These are phyloP conservation scores for Galerucella nymphaeae DNA, from an alignment of 2,888 invertebrate genomes.

Conservation along the genomic window DNA sequence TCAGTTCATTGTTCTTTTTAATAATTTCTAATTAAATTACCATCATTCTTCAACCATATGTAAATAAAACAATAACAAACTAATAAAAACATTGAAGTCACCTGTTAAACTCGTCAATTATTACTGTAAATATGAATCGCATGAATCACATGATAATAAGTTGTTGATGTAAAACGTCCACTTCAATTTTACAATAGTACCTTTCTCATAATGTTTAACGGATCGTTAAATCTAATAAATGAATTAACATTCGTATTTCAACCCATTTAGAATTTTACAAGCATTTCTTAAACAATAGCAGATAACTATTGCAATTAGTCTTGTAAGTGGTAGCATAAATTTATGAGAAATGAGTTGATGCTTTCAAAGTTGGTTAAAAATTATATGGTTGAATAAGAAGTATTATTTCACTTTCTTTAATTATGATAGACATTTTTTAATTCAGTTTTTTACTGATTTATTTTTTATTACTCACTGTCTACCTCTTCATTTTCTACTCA, in stretches of 20 bases:
- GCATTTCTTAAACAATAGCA: slow-evolving; percentile 12
- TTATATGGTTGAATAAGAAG: not conserved
- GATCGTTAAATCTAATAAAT: slow-evolving; percentile 17
- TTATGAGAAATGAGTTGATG: slow-evolving; percentile 3
- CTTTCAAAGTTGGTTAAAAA: not conserved
- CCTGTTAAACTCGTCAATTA: not conserved
- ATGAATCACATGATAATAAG: slow-evolving; percentile 1
- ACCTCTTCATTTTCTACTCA: too few relatives aligned
- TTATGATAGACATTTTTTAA: not conserved
- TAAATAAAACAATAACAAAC: not conserved
- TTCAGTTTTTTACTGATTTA: not conserved
- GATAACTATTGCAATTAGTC: slow-evolving; percentile 11
- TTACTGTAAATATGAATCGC: slow-evolving; percentile 18
- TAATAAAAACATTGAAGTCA: not conserved
- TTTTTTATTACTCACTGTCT: not conserved
- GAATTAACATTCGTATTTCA: slow-evolving; percentile 13
- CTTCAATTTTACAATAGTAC: slow-evolving; percentile 17
- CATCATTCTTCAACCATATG: too few relatives aligned
- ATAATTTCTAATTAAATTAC: too few relatives aligned
- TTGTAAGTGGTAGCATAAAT: not conserved
- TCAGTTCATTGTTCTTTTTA: too few relatives aligned
- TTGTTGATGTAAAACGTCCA: slow-evolving; percentile 11
- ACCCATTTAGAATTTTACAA: slow-evolving; percentile 9
- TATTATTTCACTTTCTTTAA: not conserved
- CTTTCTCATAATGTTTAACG: slow-evolving; percentile 14